phyloP scores from a whole-genome alignment of 2,113 vertebrate species.

The Campylomormyrus numenius region DNA sequence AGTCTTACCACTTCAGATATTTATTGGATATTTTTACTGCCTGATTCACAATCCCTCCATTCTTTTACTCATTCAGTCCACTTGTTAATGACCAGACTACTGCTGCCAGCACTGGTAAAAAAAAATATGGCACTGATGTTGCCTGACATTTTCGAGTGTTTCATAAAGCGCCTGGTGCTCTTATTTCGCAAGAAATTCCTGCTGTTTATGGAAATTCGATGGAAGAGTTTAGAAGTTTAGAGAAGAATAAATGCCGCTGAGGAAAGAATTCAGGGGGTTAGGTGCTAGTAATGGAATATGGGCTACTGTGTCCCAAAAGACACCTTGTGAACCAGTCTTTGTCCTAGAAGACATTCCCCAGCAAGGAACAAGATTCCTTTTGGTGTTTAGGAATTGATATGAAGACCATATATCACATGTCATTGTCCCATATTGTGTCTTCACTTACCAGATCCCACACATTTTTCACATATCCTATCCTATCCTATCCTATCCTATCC shows the following conservation, averaged over 20 bases:
- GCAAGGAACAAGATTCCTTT: neutral
- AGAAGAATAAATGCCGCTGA: neutral
- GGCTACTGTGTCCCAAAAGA: neutral
- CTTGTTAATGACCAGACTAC: neutral
- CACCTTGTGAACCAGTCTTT: neutral
- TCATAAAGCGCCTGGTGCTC: neutral
- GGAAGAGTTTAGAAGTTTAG: neutral
- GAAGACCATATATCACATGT: neutral
- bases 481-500: too few species aligned
- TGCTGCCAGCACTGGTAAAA: neutral
- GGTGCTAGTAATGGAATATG: neutral
- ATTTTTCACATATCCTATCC: neutral
- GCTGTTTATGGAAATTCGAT: neutral
- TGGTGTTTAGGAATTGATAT: neutral
- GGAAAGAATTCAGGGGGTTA: neutral
- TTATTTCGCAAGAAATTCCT: neutral
- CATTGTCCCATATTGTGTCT: neutral
- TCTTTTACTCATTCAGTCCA: neutral
- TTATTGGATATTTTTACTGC: neutral
- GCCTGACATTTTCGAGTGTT: neutral
- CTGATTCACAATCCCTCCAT: neutral
- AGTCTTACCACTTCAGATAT: neutral
- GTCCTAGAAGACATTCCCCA: neutral
- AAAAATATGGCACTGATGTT: neutral
- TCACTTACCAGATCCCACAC: neutral